Base-by-base conservation (phyloP, 2,113 vertebrate genomes). In the Paedocypris sp. region DNA sequence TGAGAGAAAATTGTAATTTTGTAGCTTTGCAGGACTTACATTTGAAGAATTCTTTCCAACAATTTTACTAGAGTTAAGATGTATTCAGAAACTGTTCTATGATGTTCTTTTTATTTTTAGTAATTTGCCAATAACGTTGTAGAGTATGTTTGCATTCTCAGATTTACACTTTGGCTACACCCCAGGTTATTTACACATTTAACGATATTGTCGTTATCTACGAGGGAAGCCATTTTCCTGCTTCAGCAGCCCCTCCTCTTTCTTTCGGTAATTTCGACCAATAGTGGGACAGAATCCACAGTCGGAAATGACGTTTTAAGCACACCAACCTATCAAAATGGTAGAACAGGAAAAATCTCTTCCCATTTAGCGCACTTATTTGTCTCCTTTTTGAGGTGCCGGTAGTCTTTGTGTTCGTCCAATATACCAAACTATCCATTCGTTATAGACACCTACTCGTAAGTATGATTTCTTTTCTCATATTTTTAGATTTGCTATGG, bases 271-370 rank as follows among this genome's bases (percentile, higher is more conserved):
- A 28, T 36, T 8, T 18, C 28, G 62, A 42, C 75, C 66, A 77
- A 77, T 70, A 63, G 68, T 48, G 23, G 38, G 5, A 15, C 16
- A 2, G 49, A 15, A 23, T 42, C 10, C 9, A 60, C 41, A 66
- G 6, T 38, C 29, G 75, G 73, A 77, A 64, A 62, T 75, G 64
- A 60, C 69, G 60, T 47, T 10, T 15, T 22, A 2, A 7, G 12
- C 9, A 36, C 42, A 49, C 66, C 66, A 60, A 71, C 75, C 68
- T 70, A 62, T 48, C 2, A 53, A 7, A 31, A 35, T n/a, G n/a
- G 5, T 9, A 32, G 53, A 36, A 54, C 50, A 47, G 38, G 35
- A n/a, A 43, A 23, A 45, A 42, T 38, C 32, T 56, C 53, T 50
- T 33, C 48, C 59, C 43, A 50, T 56, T 28, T 32, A 46, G 57